phyloP scores from a whole-genome alignment of 2,888 invertebrate species.

The Drosophila atripex region DNA sequence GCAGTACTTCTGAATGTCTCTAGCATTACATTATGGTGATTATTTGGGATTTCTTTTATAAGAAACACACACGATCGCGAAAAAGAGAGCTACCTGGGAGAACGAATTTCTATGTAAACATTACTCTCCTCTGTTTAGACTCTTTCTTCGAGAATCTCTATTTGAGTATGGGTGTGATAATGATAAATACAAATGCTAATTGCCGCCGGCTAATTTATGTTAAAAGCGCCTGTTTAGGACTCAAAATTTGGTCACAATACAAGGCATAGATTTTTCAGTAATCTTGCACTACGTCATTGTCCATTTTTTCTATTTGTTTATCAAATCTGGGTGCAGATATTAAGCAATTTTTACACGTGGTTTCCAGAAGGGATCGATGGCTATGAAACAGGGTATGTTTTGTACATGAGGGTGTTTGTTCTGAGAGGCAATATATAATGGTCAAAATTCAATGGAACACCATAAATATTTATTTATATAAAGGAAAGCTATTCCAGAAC shows the following conservation, averaged over 20 bases:
- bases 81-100: slow-evolving; percentile 1
- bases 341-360: neutral
- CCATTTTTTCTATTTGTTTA: neutral
- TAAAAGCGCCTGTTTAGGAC: slow-evolving; percentile 11
- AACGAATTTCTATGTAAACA: neutral
- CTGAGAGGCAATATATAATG: no score
- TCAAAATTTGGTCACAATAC: slow-evolving; percentile 12
- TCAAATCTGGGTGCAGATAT: neutral
- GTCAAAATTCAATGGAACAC: no score
- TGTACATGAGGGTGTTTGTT: neutral
- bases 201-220: slow-evolving; percentile 39
- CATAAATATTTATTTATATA: no score
- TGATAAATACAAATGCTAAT: slow-evolving; percentile 40
- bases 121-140: neutral
- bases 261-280: neutral
- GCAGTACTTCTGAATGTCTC: neutral
- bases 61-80: neutral
- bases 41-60: neutral
- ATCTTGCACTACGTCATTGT: no score
- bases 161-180: slow-evolving; percentile 25
- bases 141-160: neutral
- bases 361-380: neutral
- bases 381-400: neutral
- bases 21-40: neutral
- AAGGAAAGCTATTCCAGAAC: no score